A percentile compares a stretch with the other conserved stretches of the same genome.
phyloP scores from a whole-genome alignment of 2,797 vertebrate genomes.

The Danio tinwini region DNA sequence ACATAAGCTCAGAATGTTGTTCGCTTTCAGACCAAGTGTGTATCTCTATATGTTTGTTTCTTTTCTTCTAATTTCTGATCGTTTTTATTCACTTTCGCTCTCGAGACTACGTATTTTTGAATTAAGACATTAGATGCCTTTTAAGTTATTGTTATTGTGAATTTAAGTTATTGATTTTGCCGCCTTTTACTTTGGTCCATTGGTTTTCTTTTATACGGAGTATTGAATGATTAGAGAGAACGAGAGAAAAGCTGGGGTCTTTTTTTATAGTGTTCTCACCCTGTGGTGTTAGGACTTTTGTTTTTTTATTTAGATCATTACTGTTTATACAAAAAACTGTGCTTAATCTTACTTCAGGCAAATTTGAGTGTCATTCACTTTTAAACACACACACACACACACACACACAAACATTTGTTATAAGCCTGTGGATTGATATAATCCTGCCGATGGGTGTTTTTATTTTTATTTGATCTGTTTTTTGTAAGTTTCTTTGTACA shows the following conservation, averaged over 20 bases:
- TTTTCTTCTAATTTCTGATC: neutral
- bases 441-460: slow-evolving; percentile 3
- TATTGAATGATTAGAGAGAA: slow-evolving; percentile 14
- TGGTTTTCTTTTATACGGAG: slow-evolving; percentile 14
- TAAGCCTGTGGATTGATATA: slow-evolving; percentile 15
- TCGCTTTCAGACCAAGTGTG: slow-evolving; percentile 2
- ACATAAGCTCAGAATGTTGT: slow-evolving; percentile 46
- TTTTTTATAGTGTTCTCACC: slow-evolving; percentile 30
- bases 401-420: neutral
- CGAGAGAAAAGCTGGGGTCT: slow-evolving; percentile 3
- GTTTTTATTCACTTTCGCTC: neutral
- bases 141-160: slow-evolving; percentile 59
- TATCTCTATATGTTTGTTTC: neutral
- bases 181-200: slow-evolving; percentile 16
- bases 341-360: slow-evolving; percentile 20
- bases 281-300: neutral
- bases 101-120: neutral
- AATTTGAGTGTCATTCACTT: neutral
- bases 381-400: neutral
- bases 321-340: neutral
- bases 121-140: slow-evolving; percentile 26
- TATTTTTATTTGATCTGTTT: neutral
- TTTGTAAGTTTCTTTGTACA: slow-evolving; percentile 14
- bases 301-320: neutral
- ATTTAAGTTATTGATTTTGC: slow-evolving; percentile 59